Percentiles rank a stretch among this genome's conserved stretches.
These are phyloP conservation scores for Neoaliturus tenellus DNA, from an alignment of 2,888 invertebrate genomes.

Conservation along the genomic window DNA sequence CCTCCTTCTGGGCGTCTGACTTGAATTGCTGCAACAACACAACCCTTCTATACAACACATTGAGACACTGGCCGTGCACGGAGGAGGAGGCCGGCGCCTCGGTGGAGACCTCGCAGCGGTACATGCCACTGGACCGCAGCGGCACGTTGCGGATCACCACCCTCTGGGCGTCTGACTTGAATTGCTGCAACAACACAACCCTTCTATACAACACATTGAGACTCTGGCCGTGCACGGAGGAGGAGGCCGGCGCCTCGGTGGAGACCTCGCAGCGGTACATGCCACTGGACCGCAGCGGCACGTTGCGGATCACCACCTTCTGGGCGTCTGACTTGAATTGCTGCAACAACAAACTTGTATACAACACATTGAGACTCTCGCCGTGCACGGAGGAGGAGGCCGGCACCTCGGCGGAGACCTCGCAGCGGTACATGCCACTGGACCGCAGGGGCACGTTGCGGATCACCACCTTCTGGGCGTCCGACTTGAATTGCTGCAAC, in stretches of 20 bases:
- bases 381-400: constrained; percentile 72
- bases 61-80: too few relatives aligned
- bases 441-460: constrained; percentile 70
- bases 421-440: constrained; percentile 72
- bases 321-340: constrained; percentile 70
- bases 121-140: too few relatives aligned
- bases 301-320: constrained; percentile 70
- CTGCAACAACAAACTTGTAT: constrained; percentile 66
- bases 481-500: constrained; percentile 71
- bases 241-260: constrained; percentile 73
- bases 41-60: too few relatives aligned
- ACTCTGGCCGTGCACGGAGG: constrained; percentile 72
- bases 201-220: too few relatives aligned
- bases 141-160: too few relatives aligned
- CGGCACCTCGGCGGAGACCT: constrained; percentile 73
- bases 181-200: too few relatives aligned
- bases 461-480: constrained; percentile 70
- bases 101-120: too few relatives aligned
- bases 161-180: too few relatives aligned
- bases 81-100: too few relatives aligned
- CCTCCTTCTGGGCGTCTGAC: too few relatives aligned
- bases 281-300: constrained; percentile 71
- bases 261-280: constrained; percentile 73
- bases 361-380: too few relatives aligned
- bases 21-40: not conserved